phyloP scores from a whole-genome alignment of 2,888 invertebrate species.

The Ramazzottius varieornatus region DNA sequence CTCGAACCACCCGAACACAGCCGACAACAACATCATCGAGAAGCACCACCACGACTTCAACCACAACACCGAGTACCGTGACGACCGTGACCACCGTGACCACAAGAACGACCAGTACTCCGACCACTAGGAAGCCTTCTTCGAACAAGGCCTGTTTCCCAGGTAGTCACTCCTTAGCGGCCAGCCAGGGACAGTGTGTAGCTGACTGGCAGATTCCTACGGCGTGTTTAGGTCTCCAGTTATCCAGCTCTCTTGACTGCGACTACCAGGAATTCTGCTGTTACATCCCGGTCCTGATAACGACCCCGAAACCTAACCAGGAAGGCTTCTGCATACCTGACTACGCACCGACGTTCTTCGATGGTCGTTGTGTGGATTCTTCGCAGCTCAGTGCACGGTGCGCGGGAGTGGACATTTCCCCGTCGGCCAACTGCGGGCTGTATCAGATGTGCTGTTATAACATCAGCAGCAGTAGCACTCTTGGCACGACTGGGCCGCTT shows the following conservation, averaged over 20 bases:
- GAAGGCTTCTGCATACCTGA: not conserved
- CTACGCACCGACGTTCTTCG: not conserved
- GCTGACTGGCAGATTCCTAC: not conserved
- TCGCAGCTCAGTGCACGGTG: not conserved
- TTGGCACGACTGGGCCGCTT: no score
- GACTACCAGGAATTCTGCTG: not conserved
- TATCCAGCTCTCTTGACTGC: not conserved
- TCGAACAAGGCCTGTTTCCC: not conserved
- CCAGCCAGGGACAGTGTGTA: not conserved
- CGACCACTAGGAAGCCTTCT: no score
- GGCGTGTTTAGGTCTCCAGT: not conserved
- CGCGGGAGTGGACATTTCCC: not conserved
- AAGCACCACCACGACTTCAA: not conserved
- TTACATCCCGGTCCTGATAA: not conserved
- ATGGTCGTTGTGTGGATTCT: not conserved
- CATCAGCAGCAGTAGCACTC: no score
- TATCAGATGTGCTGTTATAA: not conserved
- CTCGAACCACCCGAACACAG: not conserved
- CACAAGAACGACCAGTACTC: not conserved
- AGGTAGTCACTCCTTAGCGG: not conserved
- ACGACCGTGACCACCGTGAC: not conserved
- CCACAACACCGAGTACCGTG: not conserved
- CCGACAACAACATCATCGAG: not conserved
- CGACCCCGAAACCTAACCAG: not conserved
- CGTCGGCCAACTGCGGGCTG: not conserved